Evolutionary conservation across 2,797 vertebrate species (phyloP).

Genomic region (Neomorphus geoffroyi): DNA sequence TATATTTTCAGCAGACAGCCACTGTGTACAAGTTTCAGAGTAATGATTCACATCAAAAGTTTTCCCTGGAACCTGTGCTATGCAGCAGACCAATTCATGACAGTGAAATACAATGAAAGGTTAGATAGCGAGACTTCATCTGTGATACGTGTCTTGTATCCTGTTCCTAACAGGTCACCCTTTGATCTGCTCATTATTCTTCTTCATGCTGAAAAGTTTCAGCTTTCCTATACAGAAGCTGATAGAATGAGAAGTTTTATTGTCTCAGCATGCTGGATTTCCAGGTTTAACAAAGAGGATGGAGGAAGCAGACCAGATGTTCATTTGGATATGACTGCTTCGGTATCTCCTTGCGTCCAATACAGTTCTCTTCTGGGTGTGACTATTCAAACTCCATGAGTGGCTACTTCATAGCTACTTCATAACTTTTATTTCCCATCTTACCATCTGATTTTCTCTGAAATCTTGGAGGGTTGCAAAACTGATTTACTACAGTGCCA

Average conservation of each 20-base stretch:
- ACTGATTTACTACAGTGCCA: not conserved
- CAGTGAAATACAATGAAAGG: conserved; percentile 9
- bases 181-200: conserved; percentile 55
- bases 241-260: conserved; percentile 30
- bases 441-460: not conserved
- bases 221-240: conserved; percentile 51
- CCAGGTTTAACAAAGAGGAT: not conserved
- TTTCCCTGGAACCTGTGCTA: not conserved
- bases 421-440: not conserved
- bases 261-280: conserved; percentile 34
- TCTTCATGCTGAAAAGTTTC: conserved; percentile 46
- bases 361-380: not conserved
- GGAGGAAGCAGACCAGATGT: conserved; percentile 49
- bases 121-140: conserved; percentile 23
- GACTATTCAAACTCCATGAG: not conserved
- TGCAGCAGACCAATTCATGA: not conserved
- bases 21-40: not conserved
- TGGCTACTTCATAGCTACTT: not conserved
- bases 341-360: not conserved
- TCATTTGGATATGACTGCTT: not conserved
- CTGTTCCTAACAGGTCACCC: conserved; percentile 21
- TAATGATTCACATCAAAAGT: conserved; percentile 36
- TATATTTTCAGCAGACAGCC: not conserved
- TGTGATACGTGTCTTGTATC: conserved; percentile 15
- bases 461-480: not conserved